These are phyloP conservation scores for Harpagifer antarcticus DNA, from an alignment of 2,797 vertebrate species.

Conservation along the genomic window DNA sequence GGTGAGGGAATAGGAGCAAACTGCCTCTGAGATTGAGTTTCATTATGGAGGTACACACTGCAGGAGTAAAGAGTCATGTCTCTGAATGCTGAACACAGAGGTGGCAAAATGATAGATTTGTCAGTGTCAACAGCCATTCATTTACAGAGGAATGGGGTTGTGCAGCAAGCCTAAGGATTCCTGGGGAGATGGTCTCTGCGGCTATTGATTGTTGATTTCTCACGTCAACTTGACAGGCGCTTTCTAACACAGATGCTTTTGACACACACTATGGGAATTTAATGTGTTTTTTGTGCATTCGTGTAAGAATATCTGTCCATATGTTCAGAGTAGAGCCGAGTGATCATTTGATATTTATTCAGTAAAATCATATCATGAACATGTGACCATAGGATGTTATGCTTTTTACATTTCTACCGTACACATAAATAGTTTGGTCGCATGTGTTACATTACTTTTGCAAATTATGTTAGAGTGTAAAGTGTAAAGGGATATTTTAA, in stretches of 20 bases:
- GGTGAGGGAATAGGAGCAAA: slow-evolving; percentile 34
- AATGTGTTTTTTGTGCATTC: background rate
- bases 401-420: background rate
- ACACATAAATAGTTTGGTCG: background rate
- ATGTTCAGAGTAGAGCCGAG: background rate
- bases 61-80: slow-evolving; percentile 18
- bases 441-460: background rate
- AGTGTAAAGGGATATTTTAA: background rate
- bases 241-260: slow-evolving; percentile 14
- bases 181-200: slow-evolving; percentile 2
- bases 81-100: slow-evolving; percentile 16
- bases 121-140: slow-evolving; percentile 44
- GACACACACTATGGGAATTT: slow-evolving; percentile 8
- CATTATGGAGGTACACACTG: slow-evolving; percentile 42
- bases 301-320: background rate
- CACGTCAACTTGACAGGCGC: slow-evolving; percentile 24
- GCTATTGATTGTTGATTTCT: slow-evolving; percentile 49
- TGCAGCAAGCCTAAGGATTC: slow-evolving; percentile 13
- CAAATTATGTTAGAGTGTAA: background rate
- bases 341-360: background rate
- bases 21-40: slow-evolving; percentile 53
- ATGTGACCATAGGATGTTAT: background rate
- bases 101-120: slow-evolving; percentile 43
- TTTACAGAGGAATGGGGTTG: slow-evolving; percentile 53
- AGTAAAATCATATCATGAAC: background rate